Base-by-base conservation (phyloP, 1,140 invertebrate genomes). In the Euschistus heros region DNA sequence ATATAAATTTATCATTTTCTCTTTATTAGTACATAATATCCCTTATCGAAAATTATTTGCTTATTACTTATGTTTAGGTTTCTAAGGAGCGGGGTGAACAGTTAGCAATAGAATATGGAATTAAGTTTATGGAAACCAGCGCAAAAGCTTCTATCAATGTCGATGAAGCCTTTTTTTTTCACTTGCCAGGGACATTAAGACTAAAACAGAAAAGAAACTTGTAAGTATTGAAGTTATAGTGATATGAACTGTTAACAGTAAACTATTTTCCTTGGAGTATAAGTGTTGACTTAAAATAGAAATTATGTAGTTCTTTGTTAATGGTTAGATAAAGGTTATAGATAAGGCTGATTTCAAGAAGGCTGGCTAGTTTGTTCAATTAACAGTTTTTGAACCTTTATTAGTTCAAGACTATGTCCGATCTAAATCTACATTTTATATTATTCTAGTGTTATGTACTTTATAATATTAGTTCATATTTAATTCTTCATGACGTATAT, bases 181-280 rank as follows among this genome's bases (percentile, higher is more conserved):
- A 69, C 81, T 97, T 72, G 94, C 94, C 27, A 85, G 89, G 73
- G 92, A 94, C 76, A 95, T 95, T 71, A 96, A 95, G 80, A 84
- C 88, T 50, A 94, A 95, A 82, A 93, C 91, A 82, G 92, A 95
- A 80, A 94, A 94, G 74, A 93, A 93, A 86, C 82, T 94, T 87
- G 91, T 92, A 81, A 80, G 82, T 71, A 62, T 27, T 47, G 54
- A n/a, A 24, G 37, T 59, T 7, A 46, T n/a, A 59, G 52, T 59
- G 68, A 46, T 27, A 20, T 4, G n/a, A n/a, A n/a, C n/a, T 46
- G n/a, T n/a, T n/a, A n/a, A n/a, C n/a, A n/a, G n/a, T n/a, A n/a
- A n/a, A n/a, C n/a, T 46, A 46, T 46, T 46, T 46, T 46, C n/a
- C 10, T 13, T 46, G 44, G 44, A 46, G 44, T 13, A 46, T 13